Base-by-base conservation (phyloP, 2,113 vertebrate species). In the Bombycilla garrulus region DNA sequence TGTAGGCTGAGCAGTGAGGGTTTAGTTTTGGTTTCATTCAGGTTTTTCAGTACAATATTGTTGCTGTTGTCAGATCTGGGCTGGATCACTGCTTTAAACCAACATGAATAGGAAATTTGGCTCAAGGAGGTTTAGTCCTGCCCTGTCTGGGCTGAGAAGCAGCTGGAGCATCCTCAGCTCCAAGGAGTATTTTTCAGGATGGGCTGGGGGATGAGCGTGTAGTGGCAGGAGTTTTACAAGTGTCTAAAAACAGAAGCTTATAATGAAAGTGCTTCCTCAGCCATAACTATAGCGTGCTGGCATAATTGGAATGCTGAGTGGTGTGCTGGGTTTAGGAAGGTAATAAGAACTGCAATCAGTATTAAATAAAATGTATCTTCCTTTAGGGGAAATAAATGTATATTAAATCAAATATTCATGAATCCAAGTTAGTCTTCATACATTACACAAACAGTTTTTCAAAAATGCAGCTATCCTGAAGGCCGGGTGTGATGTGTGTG, bases 361-460 rank as follows among this genome's bases (percentile, higher is more conserved):
- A 97, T 97, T 97, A 97, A 97, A 97, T 97, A 97, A 97, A 97
- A 97, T 95, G 96, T 96, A 95, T 97, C 96, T 96, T 96, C 95
- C 93, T 95, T 95, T 96, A 95, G 93, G 94, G 93, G 93, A 83
- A 93, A 97, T 96, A 93, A 95, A 97, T 83, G 90, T 94, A 95
- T 96, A 96, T 96, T 96, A 96, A 96, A 97, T 96, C 97, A 96
- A 96, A 96, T 96, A 95, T 97, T 96, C 92, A 95, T 93, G 93
- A 96, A 96, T 94, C 69, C 62, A 65, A 83, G 91, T 95, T 93
- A 81, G 90, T 96, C 90, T 90, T 95, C 90, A 82, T 89, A 91
- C 90, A 70, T 96, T 96, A 91, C 95, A 91, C 93, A 97, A 97
- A 95, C 93, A 92, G 69, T 91, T 91, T 86, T 95, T 92, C 33